These are phyloP conservation scores for Psix sp. DNA, from an alignment of 1,140 invertebrate genomes.

Conservation along the genomic window DNA sequence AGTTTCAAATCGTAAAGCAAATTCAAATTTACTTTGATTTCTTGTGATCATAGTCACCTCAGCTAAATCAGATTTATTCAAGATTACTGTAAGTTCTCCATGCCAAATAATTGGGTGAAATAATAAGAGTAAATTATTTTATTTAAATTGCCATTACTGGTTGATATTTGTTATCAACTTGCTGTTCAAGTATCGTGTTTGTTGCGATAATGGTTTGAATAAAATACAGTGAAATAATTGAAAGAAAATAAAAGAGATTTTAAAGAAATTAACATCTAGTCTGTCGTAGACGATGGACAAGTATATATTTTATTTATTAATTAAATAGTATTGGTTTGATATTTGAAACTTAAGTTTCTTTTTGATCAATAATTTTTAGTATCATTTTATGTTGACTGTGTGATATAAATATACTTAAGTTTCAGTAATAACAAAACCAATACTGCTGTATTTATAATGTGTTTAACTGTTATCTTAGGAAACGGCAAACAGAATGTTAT, in stretches of 20 bases:
- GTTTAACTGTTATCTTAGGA: no score
- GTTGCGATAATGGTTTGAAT: slow-evolving; percentile 13
- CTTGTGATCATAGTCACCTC: no score
- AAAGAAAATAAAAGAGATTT: slow-evolving; percentile 39
- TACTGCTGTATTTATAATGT: slow-evolving; percentile 13
- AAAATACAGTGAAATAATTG: slow-evolving; percentile 14
- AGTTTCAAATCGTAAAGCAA: no score
- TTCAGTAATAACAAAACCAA: slow-evolving; percentile 39
- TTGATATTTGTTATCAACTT: background rate
- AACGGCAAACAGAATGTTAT: slow-evolving; percentile 13
- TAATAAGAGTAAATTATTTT: no score
- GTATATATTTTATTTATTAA: slow-evolving; percentile 49
- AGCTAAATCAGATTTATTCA: no score
- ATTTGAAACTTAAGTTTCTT: slow-evolving; percentile 29
- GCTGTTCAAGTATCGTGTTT: slow-evolving; percentile 10
- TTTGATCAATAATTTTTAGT: background rate
- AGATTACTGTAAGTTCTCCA: no score
- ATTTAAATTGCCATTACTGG: no score
- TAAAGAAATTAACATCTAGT: slow-evolving; percentile 21
- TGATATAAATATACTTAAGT: slow-evolving; percentile 25
- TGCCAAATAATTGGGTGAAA: no score
- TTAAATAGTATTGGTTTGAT: slow-evolving; percentile 46
- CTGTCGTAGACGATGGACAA: slow-evolving; percentile 43
- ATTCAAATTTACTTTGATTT: no score
- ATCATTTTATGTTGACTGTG: slow-evolving; percentile 1